A percentile compares a stretch with the other conserved stretches of the same genome.
Conservation (phyloP, 1,140 invertebrate genomes). For the Calosoma granatense region DNA sequence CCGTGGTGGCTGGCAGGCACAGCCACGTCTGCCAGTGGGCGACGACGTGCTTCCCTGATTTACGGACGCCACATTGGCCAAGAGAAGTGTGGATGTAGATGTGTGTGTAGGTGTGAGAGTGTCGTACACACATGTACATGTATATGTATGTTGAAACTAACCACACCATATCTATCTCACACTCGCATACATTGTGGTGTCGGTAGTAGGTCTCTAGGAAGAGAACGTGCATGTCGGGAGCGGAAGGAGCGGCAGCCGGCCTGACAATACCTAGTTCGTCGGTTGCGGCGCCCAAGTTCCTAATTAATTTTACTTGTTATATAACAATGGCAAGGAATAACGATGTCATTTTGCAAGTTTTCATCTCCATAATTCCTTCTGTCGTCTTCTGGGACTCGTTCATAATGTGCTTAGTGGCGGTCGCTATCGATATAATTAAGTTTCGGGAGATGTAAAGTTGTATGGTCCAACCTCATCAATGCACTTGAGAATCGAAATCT, state of each 20-base stretch:
- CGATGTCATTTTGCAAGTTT: constrained; percentile 9
- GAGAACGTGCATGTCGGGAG: too few species aligned
- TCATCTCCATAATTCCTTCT: constrained; percentile 7
- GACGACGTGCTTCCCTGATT: neutral
- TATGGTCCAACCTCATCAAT: neutral
- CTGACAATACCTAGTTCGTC: neutral
- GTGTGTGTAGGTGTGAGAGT: neutral
- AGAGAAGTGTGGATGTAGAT: neutral
- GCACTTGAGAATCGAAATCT: neutral
- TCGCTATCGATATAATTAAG: constrained; percentile 6
- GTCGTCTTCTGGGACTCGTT: constrained; percentile 5
- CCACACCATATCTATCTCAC: too few species aligned
- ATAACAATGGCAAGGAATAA: constrained; percentile 4
- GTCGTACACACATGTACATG: too few species aligned
- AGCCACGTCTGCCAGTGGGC: neutral
- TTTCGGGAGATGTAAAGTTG: neutral
- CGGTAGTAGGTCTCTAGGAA: too few species aligned
- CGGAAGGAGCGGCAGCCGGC: too few species aligned
- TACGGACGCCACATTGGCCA: too few species aligned
- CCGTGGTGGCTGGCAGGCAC: neutral
- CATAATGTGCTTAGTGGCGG: constrained; percentile 2
- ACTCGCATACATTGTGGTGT: too few species aligned
- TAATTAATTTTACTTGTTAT: constrained; percentile 9
- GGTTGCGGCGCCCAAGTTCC: constrained; percentile 1
- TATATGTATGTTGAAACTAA: too few species aligned